Evolutionary conservation across 2,888 invertebrate genomes (phyloP), one percentile per base, ranked within the genome.

Genomic region (Augochlorella aurata): DNA sequence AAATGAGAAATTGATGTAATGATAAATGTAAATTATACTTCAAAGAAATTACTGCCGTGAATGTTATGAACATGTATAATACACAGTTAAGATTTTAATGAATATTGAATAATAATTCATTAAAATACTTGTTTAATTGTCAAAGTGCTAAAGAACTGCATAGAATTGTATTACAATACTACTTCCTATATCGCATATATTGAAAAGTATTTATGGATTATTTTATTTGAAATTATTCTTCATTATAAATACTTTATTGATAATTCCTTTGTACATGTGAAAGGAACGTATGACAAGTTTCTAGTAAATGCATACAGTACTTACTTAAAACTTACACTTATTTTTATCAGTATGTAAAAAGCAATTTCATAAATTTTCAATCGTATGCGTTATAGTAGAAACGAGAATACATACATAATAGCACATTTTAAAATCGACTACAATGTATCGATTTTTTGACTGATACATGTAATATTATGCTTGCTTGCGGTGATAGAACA

Each of bases 41-140:
- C 29, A 79, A 65, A 29, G 24, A 54, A 63, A 74, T 18, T 79
- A 50, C 74, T 74, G 66, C 58, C 21, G 16, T n/a, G 45, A 74
- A 50, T 66, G 50, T 74, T 61, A 81, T 49, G 29, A 70, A 21
- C n/a, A 52, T 79, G 50, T 79, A 49, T 69, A 71, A 49, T 65
- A 69, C 65, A 49, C 12, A 81, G 49, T 58, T 69, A 68, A 54
- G 29, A 21, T 9, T 38, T 65, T 38, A 38, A 10, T 65, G 44
- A 5, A 10, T 67, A 69, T 16, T 79, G 24, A 54, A 58, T 74
- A 66, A 29, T 74, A 18, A 58, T 58, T 12, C 12, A 70, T 38
- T 69, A 74, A 44, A 79, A 45, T 3, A 68, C 49, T 66, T 65
- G 44, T 24, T 79, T 3, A 65, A 49, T 70, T 50, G 29, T 66